A percentile compares a stretch with the other conserved stretches of the same genome.
Evolutionary conservation across 2,113 vertebrate species (phyloP).

Genomic region (Gorilla gorilla): DNA sequence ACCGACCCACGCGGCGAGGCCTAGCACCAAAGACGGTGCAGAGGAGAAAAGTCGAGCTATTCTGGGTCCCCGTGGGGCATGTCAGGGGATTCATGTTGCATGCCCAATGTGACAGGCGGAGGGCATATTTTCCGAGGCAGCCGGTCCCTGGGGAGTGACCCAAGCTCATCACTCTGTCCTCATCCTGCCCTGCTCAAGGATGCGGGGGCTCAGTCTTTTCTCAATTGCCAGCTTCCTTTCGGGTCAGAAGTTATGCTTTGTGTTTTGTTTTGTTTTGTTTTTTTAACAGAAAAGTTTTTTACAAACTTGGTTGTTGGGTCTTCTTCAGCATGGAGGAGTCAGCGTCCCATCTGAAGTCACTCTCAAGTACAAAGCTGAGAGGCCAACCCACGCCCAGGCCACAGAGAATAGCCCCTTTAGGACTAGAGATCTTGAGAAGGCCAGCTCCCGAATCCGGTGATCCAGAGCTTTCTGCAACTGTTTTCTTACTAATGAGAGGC

Average conservation of each 20-base stretch:
- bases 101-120: conserved; percentile 55
- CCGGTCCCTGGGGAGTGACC: conserved; percentile 33
- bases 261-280: background rate
- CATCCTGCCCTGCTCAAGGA: background rate
- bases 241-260: too few species aligned
- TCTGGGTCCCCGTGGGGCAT: background rate
- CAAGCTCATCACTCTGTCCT: background rate
- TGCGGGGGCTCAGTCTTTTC: background rate
- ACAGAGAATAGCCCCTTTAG: background rate
- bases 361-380: background rate
- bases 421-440: background rate
- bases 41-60: background rate
- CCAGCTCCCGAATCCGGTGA: rapidly evolving
- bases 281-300: background rate
- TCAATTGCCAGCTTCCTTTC: rapidly evolving
- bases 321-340: rapidly evolving
- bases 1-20: rapidly evolving
- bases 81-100: background rate
- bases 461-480: background rate
- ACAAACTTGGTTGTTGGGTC: background rate
- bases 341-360: rapidly evolving
- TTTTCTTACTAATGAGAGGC: rapidly evolving
- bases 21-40: rapidly evolving
- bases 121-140: conserved; percentile 28
- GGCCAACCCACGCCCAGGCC: background rate